Percentiles rank a stretch among this genome's conserved stretches.
Evolutionary conservation across 2,888 invertebrate genomes (phyloP).

Genomic region (Cantharis flavilabris): DNA sequence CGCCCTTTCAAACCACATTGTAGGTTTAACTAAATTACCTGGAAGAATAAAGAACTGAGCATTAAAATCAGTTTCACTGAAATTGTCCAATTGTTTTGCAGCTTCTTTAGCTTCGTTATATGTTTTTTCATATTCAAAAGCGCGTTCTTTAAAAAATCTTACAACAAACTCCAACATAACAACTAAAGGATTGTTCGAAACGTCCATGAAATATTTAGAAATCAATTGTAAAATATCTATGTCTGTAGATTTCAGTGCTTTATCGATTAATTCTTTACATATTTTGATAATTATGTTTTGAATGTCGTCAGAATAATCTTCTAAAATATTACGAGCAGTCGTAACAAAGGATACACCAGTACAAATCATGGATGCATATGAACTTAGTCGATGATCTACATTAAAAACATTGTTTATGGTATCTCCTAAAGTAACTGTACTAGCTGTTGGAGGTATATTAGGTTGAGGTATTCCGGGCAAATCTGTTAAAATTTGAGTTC

Average conservation of each 20-base stretch:
- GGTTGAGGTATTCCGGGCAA: slow-evolving; percentile 24
- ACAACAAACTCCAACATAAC: slow-evolving; percentile 14
- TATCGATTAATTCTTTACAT: slow-evolving; percentile 12
- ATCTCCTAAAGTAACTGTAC: not conserved
- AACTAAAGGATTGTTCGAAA: not conserved
- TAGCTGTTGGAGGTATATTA: not conserved
- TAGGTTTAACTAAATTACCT: not conserved
- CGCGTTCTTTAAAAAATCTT: slow-evolving; percentile 14
- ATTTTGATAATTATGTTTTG: slow-evolving; percentile 21
- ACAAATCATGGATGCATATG: not conserved
- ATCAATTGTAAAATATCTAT: not conserved
- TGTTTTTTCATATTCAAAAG: slow-evolving; percentile 12
- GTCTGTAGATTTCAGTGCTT: not conserved
- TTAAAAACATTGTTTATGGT: not conserved
- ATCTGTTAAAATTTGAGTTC: slow-evolving; percentile 33
- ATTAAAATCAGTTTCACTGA: slow-evolving; percentile 21
- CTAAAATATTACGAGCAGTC: not conserved
- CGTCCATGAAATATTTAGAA: slow-evolving; percentile 6
- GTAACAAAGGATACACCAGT: not conserved
- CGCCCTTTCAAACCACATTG: slow-evolving; percentile 16
- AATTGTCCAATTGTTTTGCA: slow-evolving; percentile 1
- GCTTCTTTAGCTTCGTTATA: slow-evolving; percentile 18
- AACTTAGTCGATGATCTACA: not conserved
- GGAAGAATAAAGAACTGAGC: slow-evolving; percentile 1
- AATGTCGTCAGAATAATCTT: slow-evolving; percentile 5